These are phyloP conservation scores for Epizoanthus rinbou DNA, from an alignment of 92 coral and sea anemone genomes.

Conservation along the genomic window DNA sequence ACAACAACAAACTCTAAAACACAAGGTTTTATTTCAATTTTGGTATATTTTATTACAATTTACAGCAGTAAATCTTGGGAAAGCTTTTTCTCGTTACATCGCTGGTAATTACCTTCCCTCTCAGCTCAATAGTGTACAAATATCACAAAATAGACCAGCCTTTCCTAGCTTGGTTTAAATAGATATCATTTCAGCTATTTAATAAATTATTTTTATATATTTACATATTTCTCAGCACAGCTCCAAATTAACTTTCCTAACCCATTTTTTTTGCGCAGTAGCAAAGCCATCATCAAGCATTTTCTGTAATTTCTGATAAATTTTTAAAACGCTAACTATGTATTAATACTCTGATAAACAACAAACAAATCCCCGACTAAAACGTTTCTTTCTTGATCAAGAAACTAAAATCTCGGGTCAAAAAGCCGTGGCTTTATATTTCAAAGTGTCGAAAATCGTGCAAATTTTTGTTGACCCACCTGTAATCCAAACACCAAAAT, in stretches of 20 bases:
- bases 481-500: background rate
- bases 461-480: background rate
- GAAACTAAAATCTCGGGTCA: background rate
- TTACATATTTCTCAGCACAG: slow-evolving; percentile 9
- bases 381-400: background rate
- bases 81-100: background rate
- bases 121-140: slow-evolving; percentile 7
- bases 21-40: slow-evolving; percentile 36
- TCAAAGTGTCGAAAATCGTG: background rate
- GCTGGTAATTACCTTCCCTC: background rate
- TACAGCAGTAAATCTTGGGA: background rate
- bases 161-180: slow-evolving; percentile 25
- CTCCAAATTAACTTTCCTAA: background rate
- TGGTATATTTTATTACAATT: background rate
- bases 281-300: background rate
- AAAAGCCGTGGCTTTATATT: background rate
- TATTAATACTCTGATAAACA: background rate
- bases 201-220: slow-evolving; percentile 23
- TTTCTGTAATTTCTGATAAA: background rate
- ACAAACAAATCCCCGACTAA: background rate
- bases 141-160: slow-evolving; percentile 43
- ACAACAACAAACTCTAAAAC: background rate
- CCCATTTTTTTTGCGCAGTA: background rate
- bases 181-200: slow-evolving; percentile 17
- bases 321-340: slow-evolving; percentile 34